phyloP scores from a whole-genome alignment of 2,797 vertebrate species.

The Microctenopoma steveboyesi region DNA sequence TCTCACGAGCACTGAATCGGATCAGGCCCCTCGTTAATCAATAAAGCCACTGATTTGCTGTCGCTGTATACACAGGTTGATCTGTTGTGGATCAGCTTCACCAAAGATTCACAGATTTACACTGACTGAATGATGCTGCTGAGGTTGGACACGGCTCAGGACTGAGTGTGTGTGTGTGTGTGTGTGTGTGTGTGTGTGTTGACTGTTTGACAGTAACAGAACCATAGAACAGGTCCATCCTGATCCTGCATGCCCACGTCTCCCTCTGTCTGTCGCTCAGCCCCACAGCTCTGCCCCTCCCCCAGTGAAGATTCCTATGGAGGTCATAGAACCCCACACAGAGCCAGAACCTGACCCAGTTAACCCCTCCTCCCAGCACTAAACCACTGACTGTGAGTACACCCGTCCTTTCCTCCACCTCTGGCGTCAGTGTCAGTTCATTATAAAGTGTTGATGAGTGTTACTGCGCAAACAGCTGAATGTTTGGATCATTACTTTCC shows the following conservation, averaged over 20 bases:
- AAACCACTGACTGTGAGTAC: conserved; percentile 77
- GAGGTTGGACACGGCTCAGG: too few species aligned
- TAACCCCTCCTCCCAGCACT: conserved; percentile 54
- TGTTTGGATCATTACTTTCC: too few species aligned
- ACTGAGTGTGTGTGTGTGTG: neutral
- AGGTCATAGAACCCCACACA: conserved; percentile 51
- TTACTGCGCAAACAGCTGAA: too few species aligned
- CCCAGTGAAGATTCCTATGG: conserved; percentile 72
- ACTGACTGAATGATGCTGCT: too few species aligned
- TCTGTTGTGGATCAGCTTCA: too few species aligned
- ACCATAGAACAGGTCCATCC: neutral
- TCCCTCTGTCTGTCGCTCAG: conserved; percentile 61
- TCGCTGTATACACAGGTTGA: too few species aligned
- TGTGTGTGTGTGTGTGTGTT: neutral
- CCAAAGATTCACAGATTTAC: too few species aligned
- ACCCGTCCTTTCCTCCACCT: neutral
- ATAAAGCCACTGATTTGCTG: too few species aligned
- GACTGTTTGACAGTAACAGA: neutral
- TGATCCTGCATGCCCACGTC: conserved; percentile 62
- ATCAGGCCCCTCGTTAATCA: too few species aligned
- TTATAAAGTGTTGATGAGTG: conserved; percentile 3
- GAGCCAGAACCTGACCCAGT: conserved; percentile 33
- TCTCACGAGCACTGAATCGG: too few species aligned
- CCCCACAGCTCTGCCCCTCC: conserved; percentile 48
- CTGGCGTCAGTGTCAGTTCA: neutral